Percentiles rank a stretch among this genome's conserved stretches.
phyloP scores from a whole-genome alignment of 2,113 vertebrate species.

The Xyliphius kryptos region DNA sequence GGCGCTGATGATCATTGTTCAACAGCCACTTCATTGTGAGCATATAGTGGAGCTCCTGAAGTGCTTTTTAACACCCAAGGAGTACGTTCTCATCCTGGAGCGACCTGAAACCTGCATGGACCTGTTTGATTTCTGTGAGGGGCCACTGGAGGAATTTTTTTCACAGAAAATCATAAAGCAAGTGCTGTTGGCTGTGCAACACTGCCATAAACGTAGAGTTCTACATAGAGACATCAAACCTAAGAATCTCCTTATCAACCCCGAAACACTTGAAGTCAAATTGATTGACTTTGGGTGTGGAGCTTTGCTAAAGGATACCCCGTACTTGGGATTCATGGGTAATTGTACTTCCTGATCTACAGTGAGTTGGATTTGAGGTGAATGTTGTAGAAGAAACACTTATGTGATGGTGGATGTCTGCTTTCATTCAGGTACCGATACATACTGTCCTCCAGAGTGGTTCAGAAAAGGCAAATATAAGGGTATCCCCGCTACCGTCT shows the following conservation, averaged over 20 bases:
- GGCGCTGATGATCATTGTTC: slow-evolving; percentile 48
- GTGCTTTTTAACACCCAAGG: slow-evolving; percentile 45
- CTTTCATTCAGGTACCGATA: neutral
- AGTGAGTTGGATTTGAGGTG: too few species aligned
- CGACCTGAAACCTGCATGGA: slow-evolving; percentile 45
- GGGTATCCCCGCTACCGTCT: slow-evolving; percentile 17
- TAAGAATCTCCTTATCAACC: slow-evolving; percentile 64
- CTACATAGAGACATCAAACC: slow-evolving; percentile 59
- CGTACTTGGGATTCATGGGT: neutral
- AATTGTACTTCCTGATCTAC: neutral
- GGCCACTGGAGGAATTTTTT: slow-evolving; percentile 25
- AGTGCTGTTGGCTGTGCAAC: slow-evolving; percentile 41
- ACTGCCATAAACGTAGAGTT: slow-evolving; percentile 49
- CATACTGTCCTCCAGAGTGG: neutral
- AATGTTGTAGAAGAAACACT: too few species aligned
- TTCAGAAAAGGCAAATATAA: neutral
- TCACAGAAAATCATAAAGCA: slow-evolving; percentile 46
- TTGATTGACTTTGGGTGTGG: slow-evolving; percentile 60
- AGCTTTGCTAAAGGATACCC: slow-evolving; percentile 25
- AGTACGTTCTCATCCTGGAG: slow-evolving; percentile 50
- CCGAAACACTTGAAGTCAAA: slow-evolving; percentile 47
- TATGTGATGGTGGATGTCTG: neutral
- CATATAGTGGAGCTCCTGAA: slow-evolving; percentile 50
- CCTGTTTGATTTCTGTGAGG: slow-evolving; percentile 41
- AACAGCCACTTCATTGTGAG: slow-evolving; percentile 28